Conservation (phyloP, 2,797 vertebrate genomes). For the Cossypha dichroa region DNA sequence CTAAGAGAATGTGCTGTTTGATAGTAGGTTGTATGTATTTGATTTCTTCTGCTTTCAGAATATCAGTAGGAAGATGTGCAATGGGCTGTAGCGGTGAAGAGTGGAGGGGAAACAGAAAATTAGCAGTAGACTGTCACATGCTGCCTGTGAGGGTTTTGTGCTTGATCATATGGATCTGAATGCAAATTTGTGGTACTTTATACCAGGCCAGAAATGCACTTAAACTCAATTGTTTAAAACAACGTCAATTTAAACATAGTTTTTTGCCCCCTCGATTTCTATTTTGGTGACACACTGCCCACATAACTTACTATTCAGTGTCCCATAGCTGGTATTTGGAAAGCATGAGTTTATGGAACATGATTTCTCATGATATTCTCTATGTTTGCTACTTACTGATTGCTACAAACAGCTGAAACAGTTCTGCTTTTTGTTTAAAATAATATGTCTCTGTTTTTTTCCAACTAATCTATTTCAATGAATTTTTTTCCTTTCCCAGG, state of each 20-base stretch:
- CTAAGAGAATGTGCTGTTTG: not conserved
- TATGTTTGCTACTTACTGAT: not conserved
- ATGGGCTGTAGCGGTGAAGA: not conserved
- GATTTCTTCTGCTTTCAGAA: not conserved
- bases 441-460: not conserved
- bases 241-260: not conserved
- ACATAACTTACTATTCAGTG: not conserved
- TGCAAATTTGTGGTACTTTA: conserved; percentile 29
- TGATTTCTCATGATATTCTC: not conserved
- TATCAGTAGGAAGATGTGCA: not conserved
- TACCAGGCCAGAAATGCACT: not conserved
- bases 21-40: not conserved
- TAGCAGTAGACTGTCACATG: conserved; percentile 34
- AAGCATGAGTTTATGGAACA: conserved; percentile 30
- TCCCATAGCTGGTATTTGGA: conserved; percentile 7
- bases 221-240: not conserved
- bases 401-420: not conserved
- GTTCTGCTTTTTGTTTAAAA: not conserved
- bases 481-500: not conserved
- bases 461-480: not conserved
- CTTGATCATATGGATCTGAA: conserved; percentile 1
- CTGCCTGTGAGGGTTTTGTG: not conserved
- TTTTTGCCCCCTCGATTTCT: not conserved
- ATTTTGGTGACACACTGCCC: not conserved
- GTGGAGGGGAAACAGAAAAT: not conserved